These are phyloP conservation scores for Vicugna pacos DNA, from an alignment of 2,113 vertebrate genomes.

Conservation along the genomic window DNA sequence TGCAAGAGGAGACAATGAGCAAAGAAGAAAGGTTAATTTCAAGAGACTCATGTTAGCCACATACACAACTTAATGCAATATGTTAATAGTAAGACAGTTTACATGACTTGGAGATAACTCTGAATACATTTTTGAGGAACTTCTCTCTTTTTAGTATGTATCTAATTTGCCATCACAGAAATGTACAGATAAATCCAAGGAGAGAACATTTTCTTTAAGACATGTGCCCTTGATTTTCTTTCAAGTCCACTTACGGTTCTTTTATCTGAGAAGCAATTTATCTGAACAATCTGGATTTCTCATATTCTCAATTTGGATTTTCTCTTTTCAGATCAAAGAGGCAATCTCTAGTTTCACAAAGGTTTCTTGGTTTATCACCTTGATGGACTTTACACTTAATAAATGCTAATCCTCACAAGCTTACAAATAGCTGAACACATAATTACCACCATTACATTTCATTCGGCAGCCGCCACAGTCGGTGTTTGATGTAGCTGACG, in stretches of 20 bases:
- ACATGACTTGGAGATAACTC: not conserved
- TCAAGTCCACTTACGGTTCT: conserved; percentile 65
- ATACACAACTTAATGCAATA: not conserved
- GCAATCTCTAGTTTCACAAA: conserved; percentile 76
- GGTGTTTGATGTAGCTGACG: not conserved
- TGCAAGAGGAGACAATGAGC: not conserved
- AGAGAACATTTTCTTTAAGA: conserved; percentile 76
- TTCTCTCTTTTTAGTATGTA: not conserved
- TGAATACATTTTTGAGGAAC: not conserved
- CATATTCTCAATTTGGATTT: conserved; percentile 84
- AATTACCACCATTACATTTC: conserved; percentile 80
- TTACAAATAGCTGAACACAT: conserved; percentile 80
- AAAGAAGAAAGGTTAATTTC: not conserved
- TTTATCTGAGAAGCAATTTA: conserved; percentile 85
- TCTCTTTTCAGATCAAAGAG: conserved; percentile 87
- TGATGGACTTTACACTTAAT: conserved; percentile 85
- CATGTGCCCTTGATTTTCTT: conserved; percentile 76
- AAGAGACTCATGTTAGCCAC: not conserved
- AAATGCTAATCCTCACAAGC: conserved; percentile 84
- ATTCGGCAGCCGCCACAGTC: conserved; percentile 51
- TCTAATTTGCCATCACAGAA: not conserved
- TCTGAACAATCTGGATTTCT: conserved; percentile 80
- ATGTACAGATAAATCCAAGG: conserved; percentile 65
- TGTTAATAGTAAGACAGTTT: not conserved
- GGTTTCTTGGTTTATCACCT: conserved; percentile 81